Evolutionary conservation across 64 coral and sea anemone genomes (phyloP).

Genomic region (Montipora foliosa): DNA sequence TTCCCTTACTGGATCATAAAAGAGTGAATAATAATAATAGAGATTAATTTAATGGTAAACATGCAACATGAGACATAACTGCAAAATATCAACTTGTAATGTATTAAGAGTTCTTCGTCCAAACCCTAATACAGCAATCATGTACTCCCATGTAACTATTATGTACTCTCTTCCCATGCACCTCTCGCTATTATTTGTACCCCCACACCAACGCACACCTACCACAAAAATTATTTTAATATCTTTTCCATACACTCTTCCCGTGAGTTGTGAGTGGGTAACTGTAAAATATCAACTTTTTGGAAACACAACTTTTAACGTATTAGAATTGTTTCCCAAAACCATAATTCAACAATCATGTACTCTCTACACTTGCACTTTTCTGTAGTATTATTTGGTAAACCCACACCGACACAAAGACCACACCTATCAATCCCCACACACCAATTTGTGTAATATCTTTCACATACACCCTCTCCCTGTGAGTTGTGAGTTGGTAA

Average conservation of each 20-base stretch:
- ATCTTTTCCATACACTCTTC: not conserved
- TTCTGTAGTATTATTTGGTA: not conserved
- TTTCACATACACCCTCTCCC: constrained; percentile 9
- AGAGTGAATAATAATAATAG: not conserved
- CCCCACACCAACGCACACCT: not conserved
- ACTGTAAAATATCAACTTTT: not conserved
- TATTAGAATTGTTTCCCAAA: not conserved
- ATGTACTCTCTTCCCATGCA: not conserved
- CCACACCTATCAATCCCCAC: not conserved
- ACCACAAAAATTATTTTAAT: not conserved
- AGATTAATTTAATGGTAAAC: not conserved
- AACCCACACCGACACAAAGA: not conserved
- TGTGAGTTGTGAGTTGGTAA: constrained; percentile 9
- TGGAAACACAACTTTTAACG: not conserved
- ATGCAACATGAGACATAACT: not conserved
- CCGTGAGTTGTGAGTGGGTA: not conserved
- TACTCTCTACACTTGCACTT: not conserved
- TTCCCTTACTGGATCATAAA: not conserved
- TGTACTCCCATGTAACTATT: not conserved
- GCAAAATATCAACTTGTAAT: not conserved
- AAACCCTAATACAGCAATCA: not conserved
- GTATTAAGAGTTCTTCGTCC: not conserved
- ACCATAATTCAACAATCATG: constrained; percentile 10
- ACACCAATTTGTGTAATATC: not conserved
- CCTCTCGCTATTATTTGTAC: not conserved